These are phyloP conservation scores for Bradysia coprophila DNA, from an alignment of 1,140 invertebrate species.

Conservation along the genomic window DNA sequence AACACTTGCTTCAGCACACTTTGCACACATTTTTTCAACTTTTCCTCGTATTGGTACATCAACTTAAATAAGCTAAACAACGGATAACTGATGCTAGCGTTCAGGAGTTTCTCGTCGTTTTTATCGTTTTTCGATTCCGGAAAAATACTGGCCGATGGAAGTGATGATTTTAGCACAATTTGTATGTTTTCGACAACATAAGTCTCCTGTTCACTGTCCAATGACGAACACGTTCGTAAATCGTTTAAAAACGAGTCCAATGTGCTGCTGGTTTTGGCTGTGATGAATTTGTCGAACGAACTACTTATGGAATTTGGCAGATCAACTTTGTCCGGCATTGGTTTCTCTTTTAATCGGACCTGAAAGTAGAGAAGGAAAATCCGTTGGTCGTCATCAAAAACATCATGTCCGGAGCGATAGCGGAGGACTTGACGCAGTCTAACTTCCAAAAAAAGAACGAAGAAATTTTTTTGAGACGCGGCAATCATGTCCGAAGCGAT, in stretches of 20 bases:
- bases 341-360: slow-evolving; percentile 26
- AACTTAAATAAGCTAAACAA: slow-evolving; percentile 66
- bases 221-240: slow-evolving; percentile 15
- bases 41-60: slow-evolving; percentile 52
- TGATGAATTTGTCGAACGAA: slow-evolving; percentile 19
- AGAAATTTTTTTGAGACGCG: too few relatives aligned
- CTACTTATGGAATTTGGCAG: slow-evolving; percentile 16
- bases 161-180: slow-evolving; percentile 18
- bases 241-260: slow-evolving; percentile 21
- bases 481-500: too few relatives aligned
- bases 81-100: slow-evolving; percentile 55
- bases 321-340: slow-evolving; percentile 22
- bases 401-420: too few relatives aligned
- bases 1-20: slow-evolving; percentile 50
- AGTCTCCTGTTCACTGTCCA: slow-evolving; percentile 18
- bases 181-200: slow-evolving; percentile 21
- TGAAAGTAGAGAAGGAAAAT: slow-evolving; percentile 5
- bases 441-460: too few relatives aligned
- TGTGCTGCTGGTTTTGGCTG: slow-evolving; percentile 17
- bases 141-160: slow-evolving; percentile 16
- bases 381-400: too few relatives aligned
- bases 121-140: slow-evolving; percentile 27
- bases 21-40: slow-evolving; percentile 50
- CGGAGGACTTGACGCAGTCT: too few relatives aligned
- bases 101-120: slow-evolving; percentile 32